phyloP scores from a whole-genome alignment of 2,797 vertebrate genomes.

The Sebastes cheni region DNA sequence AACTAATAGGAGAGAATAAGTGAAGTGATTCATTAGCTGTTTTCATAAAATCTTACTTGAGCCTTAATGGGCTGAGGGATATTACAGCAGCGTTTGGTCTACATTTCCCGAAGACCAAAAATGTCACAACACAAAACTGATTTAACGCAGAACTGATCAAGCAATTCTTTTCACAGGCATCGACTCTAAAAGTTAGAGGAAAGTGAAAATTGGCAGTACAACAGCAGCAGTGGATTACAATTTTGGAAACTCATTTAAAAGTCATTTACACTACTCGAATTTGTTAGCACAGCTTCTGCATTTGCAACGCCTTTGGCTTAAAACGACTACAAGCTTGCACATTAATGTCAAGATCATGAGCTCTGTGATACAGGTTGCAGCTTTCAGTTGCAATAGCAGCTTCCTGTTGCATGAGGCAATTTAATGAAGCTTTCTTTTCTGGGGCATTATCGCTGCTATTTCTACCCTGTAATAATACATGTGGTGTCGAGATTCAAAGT shows the following conservation, averaged over 20 bases:
- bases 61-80: slow-evolving; percentile 19
- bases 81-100: neutral
- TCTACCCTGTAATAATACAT: slow-evolving; percentile 28
- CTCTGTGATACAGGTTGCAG: neutral
- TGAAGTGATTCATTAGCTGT: slow-evolving; percentile 34
- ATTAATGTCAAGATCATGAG: slow-evolving; percentile 2
- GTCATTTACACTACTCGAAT: neutral
- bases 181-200: neutral
- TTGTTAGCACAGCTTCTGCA: neutral
- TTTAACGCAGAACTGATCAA: neutral
- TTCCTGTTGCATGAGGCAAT: slow-evolving; percentile 16
- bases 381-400: slow-evolving; percentile 12
- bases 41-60: slow-evolving; percentile 19
- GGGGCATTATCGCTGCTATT: slow-evolving; percentile 39
- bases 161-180: neutral
- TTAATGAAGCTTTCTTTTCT: slow-evolving; percentile 36
- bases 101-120: slow-evolving; percentile 3
- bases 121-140: slow-evolving; percentile 14
- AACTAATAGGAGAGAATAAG: slow-evolving; percentile 26
- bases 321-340: slow-evolving; percentile 8
- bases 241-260: neutral
- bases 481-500: slow-evolving; percentile 35
- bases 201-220: neutral
- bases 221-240: neutral
- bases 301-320: neutral